Evolutionary conservation across 2,113 vertebrate species (phyloP).

Genomic region (Bambusicola thoracicus): DNA sequence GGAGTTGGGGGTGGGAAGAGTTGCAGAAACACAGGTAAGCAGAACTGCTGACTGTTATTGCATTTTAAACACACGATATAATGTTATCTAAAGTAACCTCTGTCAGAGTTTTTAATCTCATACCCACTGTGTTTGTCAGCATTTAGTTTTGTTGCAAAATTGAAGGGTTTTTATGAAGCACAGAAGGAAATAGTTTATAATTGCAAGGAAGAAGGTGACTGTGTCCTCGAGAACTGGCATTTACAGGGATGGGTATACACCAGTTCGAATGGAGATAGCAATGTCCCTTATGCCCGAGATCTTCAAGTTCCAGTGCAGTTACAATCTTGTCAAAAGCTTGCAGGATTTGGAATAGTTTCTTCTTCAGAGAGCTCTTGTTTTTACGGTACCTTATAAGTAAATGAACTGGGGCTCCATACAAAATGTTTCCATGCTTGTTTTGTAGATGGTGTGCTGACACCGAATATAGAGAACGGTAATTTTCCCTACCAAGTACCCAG

Average conservation of each 20-base stretch:
- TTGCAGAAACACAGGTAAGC: not conserved
- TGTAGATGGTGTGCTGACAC: conserved; percentile 79
- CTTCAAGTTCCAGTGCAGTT: not conserved
- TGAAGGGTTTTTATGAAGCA: not conserved
- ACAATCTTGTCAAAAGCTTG: not conserved
- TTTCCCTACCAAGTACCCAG: conserved; percentile 81
- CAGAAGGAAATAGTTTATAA: not conserved
- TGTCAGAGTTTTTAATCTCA: not conserved
- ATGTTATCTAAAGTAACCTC: not conserved
- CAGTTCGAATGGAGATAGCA: not conserved
- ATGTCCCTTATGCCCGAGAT: not conserved
- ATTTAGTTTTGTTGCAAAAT: not conserved
- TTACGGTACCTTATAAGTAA: not conserved
- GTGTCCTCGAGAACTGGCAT: not conserved
- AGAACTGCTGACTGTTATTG: not conserved
- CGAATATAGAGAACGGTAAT: conserved; percentile 73
- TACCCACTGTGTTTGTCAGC: not conserved
- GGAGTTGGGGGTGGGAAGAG: not conserved
- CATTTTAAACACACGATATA: not conserved
- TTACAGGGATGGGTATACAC: not conserved
- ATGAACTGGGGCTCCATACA: not conserved
- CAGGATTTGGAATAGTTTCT: not conserved
- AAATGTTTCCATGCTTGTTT: conserved; percentile 35
- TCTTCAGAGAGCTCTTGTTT: not conserved
- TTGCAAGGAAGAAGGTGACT: not conserved